Percentiles rank a stretch among this genome's conserved stretches.
phyloP scores from a whole-genome alignment of 2,797 vertebrate genomes.

The Coendou prehensilis region DNA sequence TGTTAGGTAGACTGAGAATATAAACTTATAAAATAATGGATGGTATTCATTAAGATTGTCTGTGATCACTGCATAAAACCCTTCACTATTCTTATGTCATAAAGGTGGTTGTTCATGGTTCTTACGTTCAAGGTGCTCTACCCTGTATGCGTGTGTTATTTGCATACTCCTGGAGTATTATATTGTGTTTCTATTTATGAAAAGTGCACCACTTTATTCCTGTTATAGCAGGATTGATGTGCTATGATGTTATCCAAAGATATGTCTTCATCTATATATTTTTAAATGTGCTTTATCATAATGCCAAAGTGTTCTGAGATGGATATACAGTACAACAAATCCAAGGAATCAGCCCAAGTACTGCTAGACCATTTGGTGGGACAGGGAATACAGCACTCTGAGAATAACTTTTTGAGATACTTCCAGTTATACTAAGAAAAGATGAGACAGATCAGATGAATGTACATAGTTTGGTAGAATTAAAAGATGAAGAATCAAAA shows the following conservation, averaged over 20 bases:
- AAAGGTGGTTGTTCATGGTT: background rate
- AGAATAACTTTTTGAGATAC: constrained; percentile 2
- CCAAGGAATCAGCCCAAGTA: background rate
- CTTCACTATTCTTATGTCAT: background rate
- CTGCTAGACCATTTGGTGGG: background rate
- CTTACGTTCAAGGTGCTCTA: background rate
- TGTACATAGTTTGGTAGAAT: background rate
- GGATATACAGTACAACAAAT: background rate
- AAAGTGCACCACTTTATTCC: background rate
- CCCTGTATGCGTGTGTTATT: background rate
- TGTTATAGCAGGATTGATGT: background rate
- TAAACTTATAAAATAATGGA: constrained; percentile 41
- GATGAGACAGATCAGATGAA: background rate
- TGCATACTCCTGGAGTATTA: background rate
- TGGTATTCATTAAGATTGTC: constrained; percentile 5
- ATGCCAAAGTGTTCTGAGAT: constrained; percentile 20
- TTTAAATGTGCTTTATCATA: constrained; percentile 55
- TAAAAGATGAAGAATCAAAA: constrained; percentile 15
- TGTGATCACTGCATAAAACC: background rate
- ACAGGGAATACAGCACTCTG: background rate
- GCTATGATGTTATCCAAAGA: background rate
- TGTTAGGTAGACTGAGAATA: background rate
- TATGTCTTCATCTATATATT: background rate
- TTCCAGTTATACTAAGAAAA: constrained; percentile 36
- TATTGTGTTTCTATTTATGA: constrained; percentile 49